Evolutionary conservation across 2,888 invertebrate species (phyloP).

Genomic region (Rhamnusium bicolor): DNA sequence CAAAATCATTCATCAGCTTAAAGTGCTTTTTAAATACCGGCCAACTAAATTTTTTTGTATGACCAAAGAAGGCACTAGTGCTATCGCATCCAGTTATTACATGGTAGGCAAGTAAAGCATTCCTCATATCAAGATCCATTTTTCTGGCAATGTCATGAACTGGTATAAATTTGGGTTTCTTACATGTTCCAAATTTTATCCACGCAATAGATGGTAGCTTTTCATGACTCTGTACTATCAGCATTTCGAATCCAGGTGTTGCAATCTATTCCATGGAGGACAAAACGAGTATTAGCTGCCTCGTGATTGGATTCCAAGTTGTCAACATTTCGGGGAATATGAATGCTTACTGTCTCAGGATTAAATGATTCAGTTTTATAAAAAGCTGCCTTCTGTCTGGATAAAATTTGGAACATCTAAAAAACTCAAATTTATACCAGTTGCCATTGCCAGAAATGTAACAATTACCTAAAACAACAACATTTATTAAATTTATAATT

Average conservation of each 20-base stretch:
- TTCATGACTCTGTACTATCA: not conserved
- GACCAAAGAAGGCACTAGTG: not conserved
- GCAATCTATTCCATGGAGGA: conserved; percentile 5
- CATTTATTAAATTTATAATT: no score
- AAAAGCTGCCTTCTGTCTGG: no score
- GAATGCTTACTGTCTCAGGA: not conserved
- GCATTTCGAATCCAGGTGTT: not conserved
- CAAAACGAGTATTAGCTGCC: conserved; percentile 9
- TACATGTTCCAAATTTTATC: no score
- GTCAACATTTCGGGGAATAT: not conserved
- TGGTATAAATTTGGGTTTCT: no score
- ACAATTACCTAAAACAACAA: no score
- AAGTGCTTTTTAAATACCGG: not conserved
- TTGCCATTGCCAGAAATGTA: no score
- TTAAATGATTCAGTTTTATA: not conserved
- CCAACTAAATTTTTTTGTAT: not conserved
- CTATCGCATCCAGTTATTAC: not conserved
- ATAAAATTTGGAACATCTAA: no score
- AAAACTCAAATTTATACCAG: no score
- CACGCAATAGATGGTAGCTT: no score
- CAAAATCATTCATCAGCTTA: not conserved
- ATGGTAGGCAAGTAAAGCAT: not conserved
- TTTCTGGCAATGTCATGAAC: no score
- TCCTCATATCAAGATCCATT: no score
- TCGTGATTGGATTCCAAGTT: conserved; percentile 2